Evolutionary conservation across 2,888 invertebrate genomes (phyloP), one percentile per base, ranked within the genome.

Genomic region (Pollenia angustigena): DNA sequence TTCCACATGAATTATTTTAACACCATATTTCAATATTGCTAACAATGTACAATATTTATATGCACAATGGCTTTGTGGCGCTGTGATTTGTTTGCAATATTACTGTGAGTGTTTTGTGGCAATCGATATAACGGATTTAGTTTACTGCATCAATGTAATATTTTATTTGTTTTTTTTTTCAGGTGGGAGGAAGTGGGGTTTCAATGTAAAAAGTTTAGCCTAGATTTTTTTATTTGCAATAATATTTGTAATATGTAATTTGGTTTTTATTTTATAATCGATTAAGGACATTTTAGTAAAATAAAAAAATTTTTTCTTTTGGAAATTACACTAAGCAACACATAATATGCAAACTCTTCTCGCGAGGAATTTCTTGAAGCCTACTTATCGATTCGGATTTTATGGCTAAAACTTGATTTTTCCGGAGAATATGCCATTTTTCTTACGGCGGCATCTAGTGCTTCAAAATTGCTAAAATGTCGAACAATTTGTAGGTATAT

Each of bases 1-100:
- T 75, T 85, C 79, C 79, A 62, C 84, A 85, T 80, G 74, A 85
- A 85, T 85, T 85, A 80, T 69, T 85, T 80, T 46, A 80, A 80
- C 84, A 80, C 74, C 79, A 68, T 68, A 75, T 85, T 85, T 85
- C 79, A 80, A 80, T 85, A 79, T 80, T 66, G 56, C 56, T 12
- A 66, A 64, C 72, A 81, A 72, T 18, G 66, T 66, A 69, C 46
- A 52, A 62, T 82, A 82, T 82, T 54, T 62, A 62, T 60, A 40
- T 60, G 54, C 46, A 69, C 46, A 62, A 62, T 71, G 64, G 68
- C 40, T 76, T 69, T 76, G 76, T 82, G 69, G 82, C 62, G 46
- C 69, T 54, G 54, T 82, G 69, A 82, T 76, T 69, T 82, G 75
- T 82, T 76, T 62, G 81, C 81, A 18, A n/a, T 81, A 66, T 81